Evolutionary conservation across 2,888 invertebrate genomes (phyloP).

Genomic region (Apamea epomidion): DNA sequence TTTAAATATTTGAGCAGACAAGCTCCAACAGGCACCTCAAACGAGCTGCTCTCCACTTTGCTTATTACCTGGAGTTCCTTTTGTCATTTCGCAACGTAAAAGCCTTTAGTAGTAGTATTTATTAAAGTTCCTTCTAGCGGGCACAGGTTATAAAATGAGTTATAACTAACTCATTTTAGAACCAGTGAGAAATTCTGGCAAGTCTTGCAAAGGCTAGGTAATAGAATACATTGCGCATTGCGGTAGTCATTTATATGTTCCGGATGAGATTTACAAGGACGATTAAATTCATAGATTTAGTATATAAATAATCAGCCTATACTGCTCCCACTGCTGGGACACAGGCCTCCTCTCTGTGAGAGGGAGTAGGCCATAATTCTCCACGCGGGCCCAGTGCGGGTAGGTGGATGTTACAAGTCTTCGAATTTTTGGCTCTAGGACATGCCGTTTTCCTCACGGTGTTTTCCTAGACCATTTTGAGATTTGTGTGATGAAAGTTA

Average conservation of each 20-base stretch:
- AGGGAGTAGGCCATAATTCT: too few species aligned
- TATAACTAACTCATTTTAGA: slow-evolving; percentile 17
- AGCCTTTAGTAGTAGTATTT: slow-evolving; percentile 2
- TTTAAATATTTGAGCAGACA: not conserved
- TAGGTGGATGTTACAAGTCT: too few species aligned
- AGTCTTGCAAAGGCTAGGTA: slow-evolving; percentile 1
- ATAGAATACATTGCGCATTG: slow-evolving; percentile 29
- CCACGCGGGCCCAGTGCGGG: too few species aligned
- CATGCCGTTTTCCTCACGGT: too few species aligned
- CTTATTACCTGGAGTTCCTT: not conserved
- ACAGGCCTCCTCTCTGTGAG: too few species aligned
- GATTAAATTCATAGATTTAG: not conserved
- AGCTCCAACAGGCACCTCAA: not conserved
- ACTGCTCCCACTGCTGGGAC: too few species aligned
- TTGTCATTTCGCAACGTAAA: slow-evolving; percentile 15
- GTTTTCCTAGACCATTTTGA: too few species aligned
- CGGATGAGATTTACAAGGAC: not conserved
- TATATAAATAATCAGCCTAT: too few species aligned
- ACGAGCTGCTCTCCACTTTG: slow-evolving; percentile 2
- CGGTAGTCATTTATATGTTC: slow-evolving; percentile 12
- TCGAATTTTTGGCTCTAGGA: too few species aligned
- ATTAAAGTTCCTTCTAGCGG: slow-evolving; percentile 3
- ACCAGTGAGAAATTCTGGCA: not conserved
- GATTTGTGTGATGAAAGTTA: too few species aligned
- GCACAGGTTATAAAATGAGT: too few species aligned